A percentile compares a stretch with the other conserved stretches of the same genome.
These are phyloP conservation scores for Acanthosepion esculentum DNA, from an alignment of 2,888 invertebrate species.

Conservation along the genomic window DNA sequence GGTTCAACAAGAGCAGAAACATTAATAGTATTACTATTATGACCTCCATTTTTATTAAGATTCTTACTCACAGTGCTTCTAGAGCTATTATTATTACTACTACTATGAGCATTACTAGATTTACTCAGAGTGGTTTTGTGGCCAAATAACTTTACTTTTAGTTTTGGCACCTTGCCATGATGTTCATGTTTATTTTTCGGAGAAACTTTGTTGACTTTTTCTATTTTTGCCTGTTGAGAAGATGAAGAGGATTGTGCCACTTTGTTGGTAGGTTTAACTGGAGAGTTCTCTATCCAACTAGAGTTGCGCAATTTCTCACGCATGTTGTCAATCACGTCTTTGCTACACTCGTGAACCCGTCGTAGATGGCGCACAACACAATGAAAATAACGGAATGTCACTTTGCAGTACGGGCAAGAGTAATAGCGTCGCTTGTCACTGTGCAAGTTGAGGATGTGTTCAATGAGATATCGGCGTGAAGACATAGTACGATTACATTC, in stretches of 20 bases:
- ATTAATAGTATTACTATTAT: not conserved
- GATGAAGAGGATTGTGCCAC: constrained; percentile 6
- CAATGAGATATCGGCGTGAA: constrained; percentile 83
- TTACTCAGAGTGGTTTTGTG: not conserved
- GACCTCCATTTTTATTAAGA: not conserved
- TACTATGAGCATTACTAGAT: not conserved
- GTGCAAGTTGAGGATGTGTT: constrained; percentile 86
- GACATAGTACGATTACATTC: constrained; percentile 81
- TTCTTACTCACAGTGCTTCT: not conserved
- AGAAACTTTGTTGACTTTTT: not conserved
- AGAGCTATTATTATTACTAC: not conserved
- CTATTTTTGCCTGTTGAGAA: not conserved
- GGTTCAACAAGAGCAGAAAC: not conserved
- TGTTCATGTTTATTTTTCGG: constrained; percentile 36
- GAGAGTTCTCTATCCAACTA: constrained; percentile 47
- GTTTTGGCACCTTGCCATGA: constrained; percentile 38
- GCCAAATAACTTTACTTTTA: constrained; percentile 39
- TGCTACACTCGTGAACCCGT: constrained; percentile 65
- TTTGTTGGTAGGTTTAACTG: not conserved
- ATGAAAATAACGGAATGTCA: constrained; percentile 78
- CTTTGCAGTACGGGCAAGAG: constrained; percentile 85
- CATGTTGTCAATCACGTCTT: constrained; percentile 66
- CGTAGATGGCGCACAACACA: constrained; percentile 71
- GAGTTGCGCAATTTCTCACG: constrained; percentile 58
- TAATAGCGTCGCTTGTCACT: constrained; percentile 82